phyloP scores from a whole-genome alignment of 2,888 invertebrate genomes.

The Drosophila atripex region DNA sequence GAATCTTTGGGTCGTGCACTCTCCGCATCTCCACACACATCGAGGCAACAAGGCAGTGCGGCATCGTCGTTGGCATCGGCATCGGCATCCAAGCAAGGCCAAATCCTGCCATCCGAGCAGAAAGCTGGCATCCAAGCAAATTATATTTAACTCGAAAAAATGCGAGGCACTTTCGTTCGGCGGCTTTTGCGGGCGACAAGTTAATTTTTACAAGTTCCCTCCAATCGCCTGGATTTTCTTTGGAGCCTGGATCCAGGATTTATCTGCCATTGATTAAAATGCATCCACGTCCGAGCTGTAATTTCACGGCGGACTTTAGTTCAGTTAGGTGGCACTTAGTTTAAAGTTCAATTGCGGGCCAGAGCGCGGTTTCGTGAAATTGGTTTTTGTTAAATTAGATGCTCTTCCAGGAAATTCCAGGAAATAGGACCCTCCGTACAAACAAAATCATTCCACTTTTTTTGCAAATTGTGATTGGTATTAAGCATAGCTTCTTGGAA shows the following conservation, averaged over 20 bases:
- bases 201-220: constrained; percentile 48
- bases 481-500: too few relatives aligned
- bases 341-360: constrained; percentile 58
- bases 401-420: neutral
- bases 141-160: constrained; percentile 65
- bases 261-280: constrained; percentile 35
- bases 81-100: constrained; percentile 3
- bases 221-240: constrained; percentile 20
- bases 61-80: neutral
- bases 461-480: too few relatives aligned
- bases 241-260: constrained; percentile 5
- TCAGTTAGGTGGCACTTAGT: constrained; percentile 45
- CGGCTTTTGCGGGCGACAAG: constrained; percentile 46
- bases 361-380: constrained; percentile 54
- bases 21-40: constrained; percentile 30
- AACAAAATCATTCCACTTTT: too few relatives aligned
- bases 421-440: too few relatives aligned
- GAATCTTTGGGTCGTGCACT: constrained; percentile 66
- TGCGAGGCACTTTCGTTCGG: constrained; percentile 53
- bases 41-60: neutral
- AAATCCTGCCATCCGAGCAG: constrained; percentile 5
- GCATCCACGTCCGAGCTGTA: constrained; percentile 17
- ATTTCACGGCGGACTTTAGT: constrained; percentile 14
- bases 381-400: constrained; percentile 48
- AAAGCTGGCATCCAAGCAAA: constrained; percentile 52